Base-by-base conservation (phyloP, 2,113 vertebrate genomes). In the Tamias sibiricus region DNA sequence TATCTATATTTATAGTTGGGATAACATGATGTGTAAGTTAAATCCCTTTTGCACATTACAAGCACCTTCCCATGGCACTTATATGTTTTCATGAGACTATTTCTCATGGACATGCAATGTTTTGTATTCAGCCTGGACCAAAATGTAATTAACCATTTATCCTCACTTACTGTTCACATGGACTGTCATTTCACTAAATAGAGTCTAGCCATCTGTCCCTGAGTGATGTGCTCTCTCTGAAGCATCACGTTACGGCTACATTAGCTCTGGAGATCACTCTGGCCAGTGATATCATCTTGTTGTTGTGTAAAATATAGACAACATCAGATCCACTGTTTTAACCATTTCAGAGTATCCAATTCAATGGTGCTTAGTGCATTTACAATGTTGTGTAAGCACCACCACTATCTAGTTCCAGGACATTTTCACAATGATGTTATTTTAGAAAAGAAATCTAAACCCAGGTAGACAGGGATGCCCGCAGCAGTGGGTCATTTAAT, bases 371-470 rank as follows among this genome's bases (percentile, higher is more conserved):
- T 57, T 47, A 52, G n/a, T 1, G 57, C 8, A 40, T 28, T 86
- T 57, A n/a, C 44, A 30, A 3, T 17, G 30, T 2, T 26, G 17
- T 3, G 8, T 35, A 42, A 68, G 1, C 47, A 26, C 26, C 30
- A 42, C 14, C 32, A 19, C 64, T 72, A 1, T 40, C 79, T 64
- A 28, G 92, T 77, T 77, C 68, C 40, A 76, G 62, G 52, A 86
- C 12, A 12, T 44, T 95, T 44, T 86, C 90, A 49, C 40, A 71
- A 13, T 4, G 14, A 69, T 1, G 8, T 28, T 52, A 42, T 85
- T 77, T 90, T 57, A 89, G 77, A 92, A 52, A 37, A 87, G 76
- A 94, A 81, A 79, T 54, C 42, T 49, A 64, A 74, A 74, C 10
- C 37, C 77, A 74, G 47, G 35, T 26, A 49, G 93, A 68, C 20